Conservation (phyloP, 2,888 invertebrate genomes). For the Metallyticus violacea region DNA sequence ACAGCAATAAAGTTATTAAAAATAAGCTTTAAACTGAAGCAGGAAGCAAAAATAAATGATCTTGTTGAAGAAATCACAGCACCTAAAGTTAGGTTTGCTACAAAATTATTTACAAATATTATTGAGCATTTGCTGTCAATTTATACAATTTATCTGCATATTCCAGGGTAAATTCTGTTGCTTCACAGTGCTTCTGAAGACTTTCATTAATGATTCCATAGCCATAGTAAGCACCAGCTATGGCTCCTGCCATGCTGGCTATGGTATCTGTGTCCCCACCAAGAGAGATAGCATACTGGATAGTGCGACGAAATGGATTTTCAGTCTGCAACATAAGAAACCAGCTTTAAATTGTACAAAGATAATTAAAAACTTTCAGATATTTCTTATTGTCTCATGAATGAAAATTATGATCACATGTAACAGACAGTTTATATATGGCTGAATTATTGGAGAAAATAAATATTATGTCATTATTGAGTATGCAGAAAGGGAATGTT, state of each 20-base stretch:
- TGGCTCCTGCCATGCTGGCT: slow-evolving; percentile 69
- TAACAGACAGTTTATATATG: too few species aligned
- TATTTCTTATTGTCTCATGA: too few species aligned
- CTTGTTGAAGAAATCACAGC: neutral
- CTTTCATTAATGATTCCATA: slow-evolving; percentile 51
- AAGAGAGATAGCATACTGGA: slow-evolving; percentile 67
- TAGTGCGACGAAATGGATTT: slow-evolving; percentile 59
- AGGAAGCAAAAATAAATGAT: neutral
- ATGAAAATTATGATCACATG: too few species aligned
- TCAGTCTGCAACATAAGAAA: slow-evolving; percentile 44
- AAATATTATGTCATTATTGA: too few species aligned
- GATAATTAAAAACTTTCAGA: slow-evolving; percentile 40
- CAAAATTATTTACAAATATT: neutral
- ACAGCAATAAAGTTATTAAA: neutral
- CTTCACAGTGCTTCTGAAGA: slow-evolving; percentile 61
- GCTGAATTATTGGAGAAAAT: too few species aligned
- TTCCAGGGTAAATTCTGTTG: slow-evolving; percentile 50
- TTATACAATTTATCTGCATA: slow-evolving; percentile 54
- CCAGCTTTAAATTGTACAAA: neutral
- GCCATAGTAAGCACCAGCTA: slow-evolving; percentile 67
- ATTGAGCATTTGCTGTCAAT: neutral
- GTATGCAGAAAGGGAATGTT: too few species aligned
- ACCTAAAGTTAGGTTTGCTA: neutral
- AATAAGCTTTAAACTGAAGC: neutral
- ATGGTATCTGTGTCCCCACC: slow-evolving; percentile 80